A percentile compares a stretch with the other conserved stretches of the same genome.
Conservation (phyloP, 2,888 invertebrate species). For the Pristionchus arcanus region DNA sequence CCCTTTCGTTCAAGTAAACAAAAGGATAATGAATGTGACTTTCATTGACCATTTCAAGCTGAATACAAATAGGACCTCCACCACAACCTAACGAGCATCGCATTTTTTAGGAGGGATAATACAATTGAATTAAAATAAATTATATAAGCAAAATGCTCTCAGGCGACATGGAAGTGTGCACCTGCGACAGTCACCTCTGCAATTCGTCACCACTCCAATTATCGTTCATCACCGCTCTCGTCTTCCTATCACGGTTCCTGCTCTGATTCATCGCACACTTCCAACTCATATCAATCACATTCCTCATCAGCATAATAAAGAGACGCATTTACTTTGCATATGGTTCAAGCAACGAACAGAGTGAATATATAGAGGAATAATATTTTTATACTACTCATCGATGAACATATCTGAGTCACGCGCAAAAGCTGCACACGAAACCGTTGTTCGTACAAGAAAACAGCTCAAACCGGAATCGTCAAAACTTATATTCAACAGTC, state of each 20-base stretch:
- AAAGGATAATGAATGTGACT: too few relatives aligned
- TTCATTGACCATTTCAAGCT: too few relatives aligned
- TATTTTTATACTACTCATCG: background rate
- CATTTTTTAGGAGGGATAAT: too few relatives aligned
- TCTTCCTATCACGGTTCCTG: slow-evolving; percentile 19
- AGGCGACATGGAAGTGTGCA: slow-evolving; percentile 78
- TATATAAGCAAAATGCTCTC: background rate
- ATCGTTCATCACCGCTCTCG: background rate
- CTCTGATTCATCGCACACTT: background rate
- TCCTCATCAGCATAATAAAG: slow-evolving; percentile 19
- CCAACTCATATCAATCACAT: slow-evolving; percentile 34
- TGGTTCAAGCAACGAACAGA: background rate
- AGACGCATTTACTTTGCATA: background rate
- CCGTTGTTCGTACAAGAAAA: slow-evolving; percentile 25
- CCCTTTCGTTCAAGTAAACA: background rate
- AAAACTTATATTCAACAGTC: slow-evolving; percentile 29
- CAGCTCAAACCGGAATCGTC: slow-evolving; percentile 31
- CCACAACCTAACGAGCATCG: too few relatives aligned
- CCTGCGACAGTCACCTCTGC: slow-evolving; percentile 77
- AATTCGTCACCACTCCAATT: slow-evolving; percentile 59
- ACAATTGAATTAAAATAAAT: background rate
- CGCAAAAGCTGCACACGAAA: background rate
- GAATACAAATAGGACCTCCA: too few relatives aligned
- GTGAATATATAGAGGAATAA: background rate
- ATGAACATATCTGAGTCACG: slow-evolving; percentile 25